Evolutionary conservation across 2,113 vertebrate species (phyloP), one percentile per base, ranked within the genome.

Genomic region (Nannospalax galili): DNA sequence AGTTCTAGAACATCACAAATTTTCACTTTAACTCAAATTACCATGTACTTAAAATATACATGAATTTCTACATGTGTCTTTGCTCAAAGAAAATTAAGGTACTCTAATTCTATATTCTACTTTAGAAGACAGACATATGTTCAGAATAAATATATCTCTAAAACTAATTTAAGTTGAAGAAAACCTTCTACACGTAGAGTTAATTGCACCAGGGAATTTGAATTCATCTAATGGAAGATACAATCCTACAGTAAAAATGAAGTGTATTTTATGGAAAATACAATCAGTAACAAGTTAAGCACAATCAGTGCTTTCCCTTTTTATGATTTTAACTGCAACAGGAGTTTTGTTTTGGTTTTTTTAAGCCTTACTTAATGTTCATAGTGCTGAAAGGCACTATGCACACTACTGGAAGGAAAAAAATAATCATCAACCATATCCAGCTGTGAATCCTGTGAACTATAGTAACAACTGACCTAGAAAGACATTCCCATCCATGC

Each of bases 1-100:
- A 81, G 32, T 96, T 88, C 62, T 93, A 85, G 79, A 96, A 74
- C 24, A 80, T 24, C 5, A 82, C 65, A 32, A 84, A 74, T 89
- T 78, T 86, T 92, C 12, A 92, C 24, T 4, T 84, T 91, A 90
- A 60, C 20, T 78, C n/a, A 37, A 56, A 77, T 89, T 75, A 65
- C 6, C 2, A 60, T 60, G 45, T 56, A 28, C 65, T 30, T 86
- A 45, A n/a, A 42, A 70, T 62, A 28, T 3, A 20, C 14, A 82
- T 35, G 6, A 74, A 77, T 69, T 67, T 72, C 70, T 75, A 28
- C 42, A 3, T 40, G 22, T 32, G 67, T 52, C 22, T 81, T 86
- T 84, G 40, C 22, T 28, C 45, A 60, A 1, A 56, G 48, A 78
- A 88, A 93, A 90, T 88, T 3, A 81, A 88, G 22, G 19, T 70